Evolutionary conservation across 2,888 invertebrate genomes (phyloP).

Genomic region (Agrochola circellaris): DNA sequence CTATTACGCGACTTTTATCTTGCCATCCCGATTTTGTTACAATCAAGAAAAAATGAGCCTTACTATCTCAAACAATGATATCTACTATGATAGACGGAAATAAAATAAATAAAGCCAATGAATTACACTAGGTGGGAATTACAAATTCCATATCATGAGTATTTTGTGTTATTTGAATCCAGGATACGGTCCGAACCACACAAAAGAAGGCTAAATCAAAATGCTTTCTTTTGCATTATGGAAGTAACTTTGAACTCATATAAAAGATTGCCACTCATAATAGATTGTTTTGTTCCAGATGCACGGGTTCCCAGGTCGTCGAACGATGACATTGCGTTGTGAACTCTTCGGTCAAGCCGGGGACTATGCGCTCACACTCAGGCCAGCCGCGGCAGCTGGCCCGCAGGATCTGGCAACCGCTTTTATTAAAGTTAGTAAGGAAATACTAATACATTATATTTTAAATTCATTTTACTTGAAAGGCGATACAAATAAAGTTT

Average conservation of each 20-base stretch:
- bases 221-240: background rate
- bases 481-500: background rate
- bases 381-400: constrained; percentile 92
- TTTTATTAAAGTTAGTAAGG: constrained; percentile 91
- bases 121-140: background rate
- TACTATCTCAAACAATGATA: background rate
- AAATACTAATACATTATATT: background rate
- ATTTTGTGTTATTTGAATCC: background rate
- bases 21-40: background rate
- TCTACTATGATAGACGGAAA: background rate
- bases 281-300: constrained; percentile 72
- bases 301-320: constrained; percentile 92
- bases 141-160: background rate
- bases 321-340: constrained; percentile 93
- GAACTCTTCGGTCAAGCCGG: constrained; percentile 96
- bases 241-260: background rate
- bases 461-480: background rate
- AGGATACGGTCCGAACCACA: no score
- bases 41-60: background rate
- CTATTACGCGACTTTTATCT: background rate
- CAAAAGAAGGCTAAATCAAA: background rate
- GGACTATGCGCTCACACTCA: constrained; percentile 94
- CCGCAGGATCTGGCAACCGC: constrained; percentile 92
- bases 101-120: background rate
- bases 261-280: background rate